Percentiles rank a stretch among this genome's conserved stretches.
Conservation (phyloP, 1,140 invertebrate species). For the Rhopalosiphum maidis region DNA sequence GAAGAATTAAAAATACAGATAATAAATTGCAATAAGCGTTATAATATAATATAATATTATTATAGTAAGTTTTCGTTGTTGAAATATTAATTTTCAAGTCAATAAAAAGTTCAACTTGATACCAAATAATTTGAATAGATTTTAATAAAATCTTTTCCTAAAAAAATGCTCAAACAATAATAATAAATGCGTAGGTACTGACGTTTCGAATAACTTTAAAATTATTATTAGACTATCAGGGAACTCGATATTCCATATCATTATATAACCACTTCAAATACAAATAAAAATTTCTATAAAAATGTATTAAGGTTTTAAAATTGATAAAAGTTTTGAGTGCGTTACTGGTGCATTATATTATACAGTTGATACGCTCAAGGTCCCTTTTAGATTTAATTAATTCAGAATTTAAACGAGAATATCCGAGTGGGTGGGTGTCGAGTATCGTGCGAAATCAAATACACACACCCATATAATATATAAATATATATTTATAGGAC, state of each 20-base stretch:
- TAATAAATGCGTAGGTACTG: background rate
- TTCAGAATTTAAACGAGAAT: background rate
- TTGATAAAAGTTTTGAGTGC: background rate
- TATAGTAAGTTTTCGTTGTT: background rate
- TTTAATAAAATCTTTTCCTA: background rate
- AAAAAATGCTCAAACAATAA: background rate
- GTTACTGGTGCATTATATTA: background rate
- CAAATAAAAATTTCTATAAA: background rate
- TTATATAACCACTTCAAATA: background rate
- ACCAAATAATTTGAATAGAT: background rate
- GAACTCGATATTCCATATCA: background rate
- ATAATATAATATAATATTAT: background rate
- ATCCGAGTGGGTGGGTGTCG: background rate
- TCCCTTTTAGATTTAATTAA: background rate
- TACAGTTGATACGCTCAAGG: background rate
- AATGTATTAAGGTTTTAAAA: constrained; percentile 20
- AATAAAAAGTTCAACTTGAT: background rate
- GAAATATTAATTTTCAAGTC: background rate
- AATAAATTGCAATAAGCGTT: background rate
- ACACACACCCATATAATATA: background rate
- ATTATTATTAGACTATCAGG: background rate
- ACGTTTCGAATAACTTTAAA: background rate
- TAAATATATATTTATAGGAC: background rate
- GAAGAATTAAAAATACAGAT: background rate
- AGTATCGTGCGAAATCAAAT: background rate